These are phyloP conservation scores for Paramormyrops kingsleyae DNA, from an alignment of 2,113 vertebrate species.

Conservation along the genomic window DNA sequence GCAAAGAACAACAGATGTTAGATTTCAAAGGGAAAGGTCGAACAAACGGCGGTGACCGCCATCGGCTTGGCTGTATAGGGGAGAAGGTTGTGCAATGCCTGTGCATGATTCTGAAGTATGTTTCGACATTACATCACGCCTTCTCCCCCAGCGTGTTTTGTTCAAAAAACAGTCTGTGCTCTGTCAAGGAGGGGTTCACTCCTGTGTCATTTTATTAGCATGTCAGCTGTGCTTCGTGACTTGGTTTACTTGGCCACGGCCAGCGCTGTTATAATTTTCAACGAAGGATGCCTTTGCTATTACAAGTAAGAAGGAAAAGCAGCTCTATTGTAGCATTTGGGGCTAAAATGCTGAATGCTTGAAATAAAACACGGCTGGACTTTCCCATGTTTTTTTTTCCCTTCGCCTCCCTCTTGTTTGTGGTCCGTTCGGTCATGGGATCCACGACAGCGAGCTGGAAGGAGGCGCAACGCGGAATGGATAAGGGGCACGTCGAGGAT, in stretches of 20 bases:
- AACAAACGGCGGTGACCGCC: neutral
- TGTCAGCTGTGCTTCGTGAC: neutral
- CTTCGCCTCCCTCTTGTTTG: neutral
- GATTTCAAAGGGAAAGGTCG: neutral
- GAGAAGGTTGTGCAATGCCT: neutral
- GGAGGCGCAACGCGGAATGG: neutral
- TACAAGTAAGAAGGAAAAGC: neutral
- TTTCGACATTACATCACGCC: neutral
- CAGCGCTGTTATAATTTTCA: neutral
- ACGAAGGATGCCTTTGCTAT: neutral
- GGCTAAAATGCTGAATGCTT: slow-evolving; percentile 10
- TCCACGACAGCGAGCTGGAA: neutral
- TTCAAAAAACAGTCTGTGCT: neutral
- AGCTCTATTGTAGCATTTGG: neutral
- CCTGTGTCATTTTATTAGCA: neutral
- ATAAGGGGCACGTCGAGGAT: neutral
- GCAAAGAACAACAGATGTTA: slow-evolving; percentile 2
- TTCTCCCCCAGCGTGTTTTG: neutral
- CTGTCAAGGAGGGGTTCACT: neutral
- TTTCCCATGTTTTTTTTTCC: neutral
- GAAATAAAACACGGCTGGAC: slow-evolving; percentile 5
- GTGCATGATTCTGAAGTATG: neutral
- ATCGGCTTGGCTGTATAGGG: neutral
- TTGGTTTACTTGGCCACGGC: neutral
- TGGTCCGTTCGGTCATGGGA: neutral